Conservation (phyloP, 2,888 invertebrate species). For the Pyrochroa serraticornis region DNA sequence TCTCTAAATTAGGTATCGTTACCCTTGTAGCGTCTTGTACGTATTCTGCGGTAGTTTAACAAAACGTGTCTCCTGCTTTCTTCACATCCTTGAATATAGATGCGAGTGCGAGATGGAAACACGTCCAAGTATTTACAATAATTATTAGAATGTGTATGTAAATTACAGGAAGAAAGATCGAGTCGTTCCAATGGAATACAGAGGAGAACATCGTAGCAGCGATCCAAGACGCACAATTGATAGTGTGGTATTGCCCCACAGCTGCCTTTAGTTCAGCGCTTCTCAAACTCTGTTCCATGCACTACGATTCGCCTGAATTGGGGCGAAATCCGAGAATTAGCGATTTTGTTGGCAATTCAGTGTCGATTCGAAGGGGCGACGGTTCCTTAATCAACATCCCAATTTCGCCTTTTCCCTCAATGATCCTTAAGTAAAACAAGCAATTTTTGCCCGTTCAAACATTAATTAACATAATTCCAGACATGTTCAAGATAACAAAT, state of each 20-base stretch:
- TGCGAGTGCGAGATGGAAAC: no score
- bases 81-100: no score
- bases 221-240: slow-evolving; percentile 77
- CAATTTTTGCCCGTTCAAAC: slow-evolving; percentile 49
- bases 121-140: no score
- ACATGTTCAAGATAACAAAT: slow-evolving; percentile 76
- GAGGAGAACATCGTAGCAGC: slow-evolving; percentile 80
- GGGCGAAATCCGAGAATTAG: slow-evolving; percentile 84
- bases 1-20: slow-evolving; percentile 72
- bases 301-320: slow-evolving; percentile 70
- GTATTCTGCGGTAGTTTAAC: no score
- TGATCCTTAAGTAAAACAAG: slow-evolving; percentile 57
- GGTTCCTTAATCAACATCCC: slow-evolving; percentile 82
- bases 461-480: slow-evolving; percentile 53
- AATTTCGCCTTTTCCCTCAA: slow-evolving; percentile 72
- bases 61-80: no score
- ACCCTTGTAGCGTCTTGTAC: no score
- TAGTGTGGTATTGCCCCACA: slow-evolving; percentile 84
- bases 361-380: slow-evolving; percentile 85
- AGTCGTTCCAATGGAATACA: slow-evolving; percentile 71
- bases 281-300: slow-evolving; percentile 66
- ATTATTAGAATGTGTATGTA: not conserved
- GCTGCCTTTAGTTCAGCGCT: slow-evolving; percentile 75
- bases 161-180: slow-evolving; percentile 63
- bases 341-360: slow-evolving; percentile 82